phyloP scores from a whole-genome alignment of 2,888 invertebrate genomes.

The Anticlea derivata region DNA sequence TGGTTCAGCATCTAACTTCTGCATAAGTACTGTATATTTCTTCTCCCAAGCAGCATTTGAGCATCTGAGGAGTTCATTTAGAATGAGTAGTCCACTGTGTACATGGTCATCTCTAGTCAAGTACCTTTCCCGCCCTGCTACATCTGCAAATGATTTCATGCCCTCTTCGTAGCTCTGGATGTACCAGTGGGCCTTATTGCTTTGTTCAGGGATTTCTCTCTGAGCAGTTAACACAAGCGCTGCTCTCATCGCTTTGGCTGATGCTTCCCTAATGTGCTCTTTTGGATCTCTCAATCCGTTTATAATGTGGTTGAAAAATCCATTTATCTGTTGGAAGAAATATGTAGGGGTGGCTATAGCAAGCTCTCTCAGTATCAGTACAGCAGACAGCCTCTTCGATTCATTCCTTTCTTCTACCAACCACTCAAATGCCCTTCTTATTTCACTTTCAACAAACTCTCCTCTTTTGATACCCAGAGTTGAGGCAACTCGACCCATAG shows the following conservation, averaged over 20 bases:
- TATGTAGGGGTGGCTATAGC: conserved; percentile 98
- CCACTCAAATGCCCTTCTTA: conserved; percentile 97
- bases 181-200: conserved; percentile 94
- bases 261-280: conserved; percentile 94
- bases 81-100: conserved; percentile 95
- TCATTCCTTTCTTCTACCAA: conserved; percentile 94
- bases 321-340: conserved; percentile 96
- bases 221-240: conserved; percentile 97
- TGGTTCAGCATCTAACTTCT: conserved; percentile 79
- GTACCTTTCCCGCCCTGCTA: conserved; percentile 80
- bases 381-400: conserved; percentile 95
- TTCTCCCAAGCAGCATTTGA: conserved; percentile 95
- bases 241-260: conserved; percentile 95
- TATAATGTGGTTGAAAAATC: conserved; percentile 96
- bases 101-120: conserved; percentile 94
- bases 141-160: conserved; percentile 89
- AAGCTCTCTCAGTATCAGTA: conserved; percentile 94
- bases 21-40: conserved; percentile 89
- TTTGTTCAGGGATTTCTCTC: conserved; percentile 95
- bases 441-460: conserved; percentile 97
- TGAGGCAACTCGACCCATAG: conserved; percentile 95
- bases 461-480: conserved; percentile 95
- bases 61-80: conserved; percentile 96
- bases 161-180: conserved; percentile 96
- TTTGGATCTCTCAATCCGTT: conserved; percentile 95